Base-by-base conservation (phyloP, 1,140 invertebrate species). In the Tigriopus japonicus region DNA sequence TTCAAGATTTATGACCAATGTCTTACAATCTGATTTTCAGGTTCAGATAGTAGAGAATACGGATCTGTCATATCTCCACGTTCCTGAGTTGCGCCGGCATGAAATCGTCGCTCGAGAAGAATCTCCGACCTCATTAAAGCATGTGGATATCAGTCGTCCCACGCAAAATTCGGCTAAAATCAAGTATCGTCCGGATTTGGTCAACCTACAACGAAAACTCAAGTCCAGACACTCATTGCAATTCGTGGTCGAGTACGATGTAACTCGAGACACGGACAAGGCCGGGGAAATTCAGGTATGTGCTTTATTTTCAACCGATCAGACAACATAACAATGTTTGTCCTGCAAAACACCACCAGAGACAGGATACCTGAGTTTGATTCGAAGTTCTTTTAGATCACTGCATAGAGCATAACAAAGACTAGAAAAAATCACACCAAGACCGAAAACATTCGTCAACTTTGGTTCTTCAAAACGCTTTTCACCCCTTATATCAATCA, bases 201-300 rank as follows among this genome's bases (percentile, higher is more conserved):
- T 14, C 10, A n/a, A 19, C 7, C 54, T 56, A 9, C 54, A 56
- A 56, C 6, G n/a, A 9, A n/a, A 28, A 12, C 24, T 40, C 12
- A 56, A 23, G 17, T 23, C 17, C 9, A 9, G 28, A 7, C 54
- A 56, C 40, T 12, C 59, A 7, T 28, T 60, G 23, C 59, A 60
- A 42, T 60, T 60, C 28, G 14, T 10, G 9, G 45, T 60, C 6
- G 28, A 60, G 12, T 60, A 60, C 45, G 59, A 60, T 14, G 45
- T 60, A 17, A 49, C 52, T 7, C 19, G 59, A 15, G n/a, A n/a
- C n/a, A n/a, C 12, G 6, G 43, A 60, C 45, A 56, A 28, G 28
- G 59, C 17, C 7, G 59, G 49, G 6, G 59, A 60, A 60, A 15
- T 60, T 15, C n/a, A n/a, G n/a, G n/a, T n/a, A n/a, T n/a, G n/a